Conservation (phyloP, 1,140 invertebrate genomes). For the Oncopeltus fasciatus region DNA sequence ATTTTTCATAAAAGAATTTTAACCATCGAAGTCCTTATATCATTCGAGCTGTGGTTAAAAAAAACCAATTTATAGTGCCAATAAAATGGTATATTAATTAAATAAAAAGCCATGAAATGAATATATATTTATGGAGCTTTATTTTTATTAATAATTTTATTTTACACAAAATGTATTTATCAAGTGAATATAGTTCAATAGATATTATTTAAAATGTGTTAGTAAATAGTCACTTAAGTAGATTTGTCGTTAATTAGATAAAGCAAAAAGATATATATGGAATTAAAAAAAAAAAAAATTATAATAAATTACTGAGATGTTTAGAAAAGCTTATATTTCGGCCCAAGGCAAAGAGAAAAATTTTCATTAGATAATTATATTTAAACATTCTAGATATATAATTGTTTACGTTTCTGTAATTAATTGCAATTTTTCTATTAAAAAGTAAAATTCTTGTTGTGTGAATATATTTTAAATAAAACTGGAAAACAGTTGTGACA, state of each 20-base stretch:
- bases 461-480: neutral
- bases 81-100: conserved; percentile 1
- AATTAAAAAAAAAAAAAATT: conserved; percentile 1
- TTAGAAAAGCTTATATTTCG: conserved; percentile 3
- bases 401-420: conserved; percentile 6
- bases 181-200: conserved; percentile 5
- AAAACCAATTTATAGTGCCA: conserved; percentile 7
- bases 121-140: conserved; percentile 3
- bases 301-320: neutral
- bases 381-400: conserved; percentile 3
- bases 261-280: neutral
- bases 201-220: conserved; percentile 8
- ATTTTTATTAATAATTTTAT: conserved; percentile 8
- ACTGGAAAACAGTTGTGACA: neutral
- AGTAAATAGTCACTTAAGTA: conserved; percentile 2
- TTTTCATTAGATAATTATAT: conserved; percentile 5
- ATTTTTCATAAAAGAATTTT: too few relatives aligned
- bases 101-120: neutral
- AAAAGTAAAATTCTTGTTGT: neutral
- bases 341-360: neutral
- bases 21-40: neutral
- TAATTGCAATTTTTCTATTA: conserved; percentile 7
- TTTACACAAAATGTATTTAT: conserved; percentile 3
- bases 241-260: conserved; percentile 2
- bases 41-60: conserved; percentile 5